Evolutionary conservation across 2,888 invertebrate species (phyloP).

Genomic region (Melinaea marsaeus): DNA sequence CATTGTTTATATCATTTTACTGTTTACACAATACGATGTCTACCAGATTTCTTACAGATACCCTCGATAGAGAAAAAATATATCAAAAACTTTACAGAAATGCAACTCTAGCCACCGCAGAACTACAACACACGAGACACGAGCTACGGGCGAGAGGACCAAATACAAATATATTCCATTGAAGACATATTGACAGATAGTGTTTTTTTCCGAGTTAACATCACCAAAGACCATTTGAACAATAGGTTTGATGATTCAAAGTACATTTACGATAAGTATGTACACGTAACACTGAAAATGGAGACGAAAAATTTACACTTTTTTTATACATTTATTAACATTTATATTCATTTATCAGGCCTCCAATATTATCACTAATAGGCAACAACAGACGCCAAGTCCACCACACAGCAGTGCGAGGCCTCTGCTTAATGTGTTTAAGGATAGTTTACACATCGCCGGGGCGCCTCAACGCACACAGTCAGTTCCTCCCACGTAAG

Average conservation of each 20-base stretch:
- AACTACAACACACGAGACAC: not conserved
- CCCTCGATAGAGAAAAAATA: slow-evolving; percentile 45
- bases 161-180: slow-evolving; percentile 5
- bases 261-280: not conserved
- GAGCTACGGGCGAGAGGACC: slow-evolving; percentile 4
- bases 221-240: slow-evolving; percentile 11
- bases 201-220: not conserved
- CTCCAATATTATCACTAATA: not conserved
- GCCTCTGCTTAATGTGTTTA: no score
- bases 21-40: slow-evolving; percentile 58
- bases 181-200: not conserved
- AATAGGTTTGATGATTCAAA: not conserved
- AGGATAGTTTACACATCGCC: no score
- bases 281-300: not conserved
- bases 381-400: not conserved
- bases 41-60: slow-evolving; percentile 44
- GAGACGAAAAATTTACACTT: not conserved
- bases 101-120: slow-evolving; percentile 15
- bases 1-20: slow-evolving; percentile 50
- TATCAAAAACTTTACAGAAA: slow-evolving; percentile 17
- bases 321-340: not conserved
- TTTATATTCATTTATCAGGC: not conserved
- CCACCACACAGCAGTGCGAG: no score
- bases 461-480: no score
- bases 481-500: no score